Evolutionary conservation across 2,888 invertebrate genomes (phyloP).

Genomic region (Pocota personata): DNA sequence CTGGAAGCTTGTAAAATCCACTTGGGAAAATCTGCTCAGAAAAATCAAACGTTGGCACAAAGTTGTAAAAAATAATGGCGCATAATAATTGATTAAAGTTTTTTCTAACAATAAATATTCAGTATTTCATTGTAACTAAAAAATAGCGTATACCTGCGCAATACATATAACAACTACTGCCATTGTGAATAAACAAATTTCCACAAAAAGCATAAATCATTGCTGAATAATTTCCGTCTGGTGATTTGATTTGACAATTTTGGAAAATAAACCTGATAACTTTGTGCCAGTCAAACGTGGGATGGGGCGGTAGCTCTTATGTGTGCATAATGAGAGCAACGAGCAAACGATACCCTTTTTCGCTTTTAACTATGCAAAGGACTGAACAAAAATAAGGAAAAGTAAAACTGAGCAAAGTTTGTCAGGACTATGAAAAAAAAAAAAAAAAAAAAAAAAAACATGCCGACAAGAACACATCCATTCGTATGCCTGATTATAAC

Average conservation of each 20-base stretch:
- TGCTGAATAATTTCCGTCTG: not conserved
- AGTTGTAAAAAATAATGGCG: too few species aligned
- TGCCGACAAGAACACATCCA: not conserved
- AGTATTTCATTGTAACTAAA: too few species aligned
- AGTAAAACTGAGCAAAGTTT: not conserved
- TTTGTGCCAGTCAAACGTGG: not conserved
- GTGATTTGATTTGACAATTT: conserved; percentile 21
- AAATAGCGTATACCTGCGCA: too few species aligned
- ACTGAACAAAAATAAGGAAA: conserved; percentile 23
- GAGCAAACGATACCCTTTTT: conserved; percentile 27
- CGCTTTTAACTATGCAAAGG: not conserved
- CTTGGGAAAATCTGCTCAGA: too few species aligned
- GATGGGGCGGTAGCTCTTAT: too few species aligned
- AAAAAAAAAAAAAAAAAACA: not conserved
- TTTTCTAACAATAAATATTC: too few species aligned
- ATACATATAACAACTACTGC: not conserved
- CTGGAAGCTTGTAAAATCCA: too few species aligned
- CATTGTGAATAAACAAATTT: conserved; percentile 1
- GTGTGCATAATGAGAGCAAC: not conserved
- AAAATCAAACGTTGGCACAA: too few species aligned
- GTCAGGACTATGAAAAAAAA: not conserved
- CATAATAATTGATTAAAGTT: too few species aligned
- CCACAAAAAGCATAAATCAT: not conserved
- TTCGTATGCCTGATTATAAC: conserved; percentile 36
- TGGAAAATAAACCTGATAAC: not conserved